phyloP scores from a whole-genome alignment of 2,888 invertebrate genomes.

The Heliconius hortense region DNA sequence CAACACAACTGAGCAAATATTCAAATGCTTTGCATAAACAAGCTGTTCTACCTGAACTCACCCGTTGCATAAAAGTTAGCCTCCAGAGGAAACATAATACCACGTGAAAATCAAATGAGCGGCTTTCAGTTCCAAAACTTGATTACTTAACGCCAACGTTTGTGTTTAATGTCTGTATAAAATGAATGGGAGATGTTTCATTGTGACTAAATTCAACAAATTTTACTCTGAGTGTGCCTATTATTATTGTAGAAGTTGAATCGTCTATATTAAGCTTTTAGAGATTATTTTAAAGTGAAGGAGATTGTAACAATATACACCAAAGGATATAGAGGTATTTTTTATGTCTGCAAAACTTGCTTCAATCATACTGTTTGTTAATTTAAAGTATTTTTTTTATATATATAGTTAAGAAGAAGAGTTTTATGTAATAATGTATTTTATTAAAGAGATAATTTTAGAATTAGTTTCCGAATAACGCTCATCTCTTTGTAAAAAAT shows the following conservation, averaged over 20 bases:
- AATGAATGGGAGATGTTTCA: constrained; percentile 20
- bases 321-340: background rate
- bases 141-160: constrained; percentile 14
- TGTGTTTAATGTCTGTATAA: constrained; percentile 16
- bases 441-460: too few species aligned
- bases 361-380: background rate
- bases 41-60: constrained; percentile 41
- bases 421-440: background rate
- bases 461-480: too few species aligned
- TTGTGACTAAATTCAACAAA: constrained; percentile 12
- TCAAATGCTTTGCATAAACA: constrained; percentile 44
- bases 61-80: constrained; percentile 41
- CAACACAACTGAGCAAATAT: constrained; percentile 42
- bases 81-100: constrained; percentile 31
- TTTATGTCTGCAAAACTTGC: background rate
- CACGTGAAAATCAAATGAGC: constrained; percentile 36
- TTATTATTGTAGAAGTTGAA: background rate
- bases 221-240: constrained; percentile 9
- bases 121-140: constrained; percentile 17
- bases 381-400: background rate
- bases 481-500: background rate
- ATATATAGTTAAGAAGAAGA: background rate
- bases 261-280: background rate
- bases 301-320: background rate
- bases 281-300: background rate